A percentile compares a stretch with the other conserved stretches of the same genome.
Conservation (phyloP, 2,113 vertebrate species). For the Rhadina sibilatrix region DNA sequence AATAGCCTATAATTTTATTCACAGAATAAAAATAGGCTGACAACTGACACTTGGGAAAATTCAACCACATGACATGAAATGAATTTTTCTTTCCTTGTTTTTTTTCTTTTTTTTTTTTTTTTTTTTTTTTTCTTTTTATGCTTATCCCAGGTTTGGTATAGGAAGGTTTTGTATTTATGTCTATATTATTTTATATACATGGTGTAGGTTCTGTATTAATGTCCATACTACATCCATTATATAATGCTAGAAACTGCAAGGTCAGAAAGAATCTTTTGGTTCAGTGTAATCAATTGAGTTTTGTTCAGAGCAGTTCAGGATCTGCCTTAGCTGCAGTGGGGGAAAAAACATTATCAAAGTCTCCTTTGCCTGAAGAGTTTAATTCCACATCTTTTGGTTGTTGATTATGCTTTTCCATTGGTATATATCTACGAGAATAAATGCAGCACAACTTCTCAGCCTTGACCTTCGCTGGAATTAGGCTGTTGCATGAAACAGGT, state of each 20-base stretch:
- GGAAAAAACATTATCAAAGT: neutral
- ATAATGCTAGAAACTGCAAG: neutral
- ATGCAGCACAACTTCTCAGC: neutral
- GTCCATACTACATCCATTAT: too few relatives aligned
- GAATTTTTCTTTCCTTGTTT: rapidly evolving
- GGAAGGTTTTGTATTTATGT: neutral
- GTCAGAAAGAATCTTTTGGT: neutral
- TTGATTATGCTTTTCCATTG: neutral
- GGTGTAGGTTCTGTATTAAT: neutral
- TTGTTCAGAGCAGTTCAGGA: neutral
- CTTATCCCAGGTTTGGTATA: neutral
- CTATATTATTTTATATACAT: too few relatives aligned
- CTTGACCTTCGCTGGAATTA: neutral
- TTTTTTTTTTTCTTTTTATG: neutral
- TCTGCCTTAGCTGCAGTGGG: neutral
- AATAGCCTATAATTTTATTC: neutral
- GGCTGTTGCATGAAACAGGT: neutral
- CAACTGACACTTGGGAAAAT: neutral
- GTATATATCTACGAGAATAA: neutral
- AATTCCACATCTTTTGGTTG: neutral
- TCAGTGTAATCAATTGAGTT: neutral
- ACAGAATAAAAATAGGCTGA: neutral
- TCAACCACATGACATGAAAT: neutral
- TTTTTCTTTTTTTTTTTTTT: rapidly evolving
- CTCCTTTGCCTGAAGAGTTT: neutral